Conservation (phyloP, 2,113 vertebrate species). For the Oriolus oriolus region DNA sequence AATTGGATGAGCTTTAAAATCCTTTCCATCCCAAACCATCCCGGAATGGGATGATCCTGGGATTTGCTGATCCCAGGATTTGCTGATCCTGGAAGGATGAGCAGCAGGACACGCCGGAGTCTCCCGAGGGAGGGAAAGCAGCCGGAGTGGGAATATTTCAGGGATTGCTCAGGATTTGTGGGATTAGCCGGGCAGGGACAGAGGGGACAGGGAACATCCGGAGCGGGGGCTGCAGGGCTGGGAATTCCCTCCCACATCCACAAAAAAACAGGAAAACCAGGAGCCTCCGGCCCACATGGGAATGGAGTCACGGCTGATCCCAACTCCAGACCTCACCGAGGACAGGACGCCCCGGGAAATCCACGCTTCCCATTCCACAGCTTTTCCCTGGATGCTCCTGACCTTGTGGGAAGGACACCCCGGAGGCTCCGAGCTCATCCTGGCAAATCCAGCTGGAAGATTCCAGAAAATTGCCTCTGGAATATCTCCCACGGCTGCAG, state of each 20-base stretch:
- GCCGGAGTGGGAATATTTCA: no score
- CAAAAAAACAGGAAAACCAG: background rate
- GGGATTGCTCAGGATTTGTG: background rate
- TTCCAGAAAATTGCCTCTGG: background rate
- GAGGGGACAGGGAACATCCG: no score
- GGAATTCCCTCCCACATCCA: background rate
- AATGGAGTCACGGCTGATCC: background rate
- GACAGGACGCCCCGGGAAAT: background rate
- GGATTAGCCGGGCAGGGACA: no score
- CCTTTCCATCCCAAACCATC: background rate
- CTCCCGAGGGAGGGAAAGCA: no score
- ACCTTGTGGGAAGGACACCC: background rate
- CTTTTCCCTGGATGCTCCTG: background rate
- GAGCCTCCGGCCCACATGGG: background rate
- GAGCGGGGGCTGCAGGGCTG: background rate
- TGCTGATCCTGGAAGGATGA: background rate
- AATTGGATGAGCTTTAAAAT: no score
- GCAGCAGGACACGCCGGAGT: background rate
- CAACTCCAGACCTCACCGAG: background rate
- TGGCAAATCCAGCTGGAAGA: background rate
- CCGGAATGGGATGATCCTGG: background rate
- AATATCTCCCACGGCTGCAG: background rate
- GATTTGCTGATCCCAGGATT: background rate
- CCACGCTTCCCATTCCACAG: background rate
- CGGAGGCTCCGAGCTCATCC: accelerated